Percentiles rank a stretch among this genome's conserved stretches.
Evolutionary conservation across 2,888 invertebrate species (phyloP).

Genomic region (Galerucella calmariensis): DNA sequence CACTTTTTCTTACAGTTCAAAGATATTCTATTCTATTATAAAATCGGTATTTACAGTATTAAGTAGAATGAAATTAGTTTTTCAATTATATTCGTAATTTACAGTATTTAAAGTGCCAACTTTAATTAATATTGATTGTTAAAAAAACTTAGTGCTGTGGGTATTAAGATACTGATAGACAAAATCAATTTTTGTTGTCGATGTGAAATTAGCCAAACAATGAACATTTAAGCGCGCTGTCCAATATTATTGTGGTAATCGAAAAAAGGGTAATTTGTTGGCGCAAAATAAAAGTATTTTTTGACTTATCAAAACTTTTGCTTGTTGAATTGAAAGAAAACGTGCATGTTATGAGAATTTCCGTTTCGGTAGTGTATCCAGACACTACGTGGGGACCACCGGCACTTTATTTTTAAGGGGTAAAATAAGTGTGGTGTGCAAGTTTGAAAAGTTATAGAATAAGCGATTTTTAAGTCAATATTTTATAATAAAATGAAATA

Average conservation of each 20-base stretch:
- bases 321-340: neutral
- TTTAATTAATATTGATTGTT: neutral
- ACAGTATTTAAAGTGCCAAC: constrained; percentile 7
- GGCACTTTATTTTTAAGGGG: constrained; percentile 20
- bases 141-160: neutral
- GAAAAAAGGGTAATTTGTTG: too few relatives aligned
- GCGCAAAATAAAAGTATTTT: too few relatives aligned
- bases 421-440: constrained; percentile 6
- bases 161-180: neutral
- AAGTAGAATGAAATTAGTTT: neutral
- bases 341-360: neutral
- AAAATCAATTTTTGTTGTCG: too few relatives aligned
- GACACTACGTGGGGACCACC: neutral
- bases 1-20: neutral
- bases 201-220: too few relatives aligned
- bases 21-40: neutral
- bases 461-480: constrained; percentile 54
- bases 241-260: too few relatives aligned
- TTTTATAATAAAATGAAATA: constrained; percentile 46
- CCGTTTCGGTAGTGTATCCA: neutral
- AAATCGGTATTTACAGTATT: neutral
- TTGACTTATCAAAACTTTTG: too few relatives aligned
- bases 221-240: too few relatives aligned
- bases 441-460: constrained; percentile 23
- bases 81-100: neutral